Evolutionary conservation across 2,888 invertebrate species (phyloP), one percentile per base, ranked within the genome.

Genomic region (Drosophila kanekoi): DNA sequence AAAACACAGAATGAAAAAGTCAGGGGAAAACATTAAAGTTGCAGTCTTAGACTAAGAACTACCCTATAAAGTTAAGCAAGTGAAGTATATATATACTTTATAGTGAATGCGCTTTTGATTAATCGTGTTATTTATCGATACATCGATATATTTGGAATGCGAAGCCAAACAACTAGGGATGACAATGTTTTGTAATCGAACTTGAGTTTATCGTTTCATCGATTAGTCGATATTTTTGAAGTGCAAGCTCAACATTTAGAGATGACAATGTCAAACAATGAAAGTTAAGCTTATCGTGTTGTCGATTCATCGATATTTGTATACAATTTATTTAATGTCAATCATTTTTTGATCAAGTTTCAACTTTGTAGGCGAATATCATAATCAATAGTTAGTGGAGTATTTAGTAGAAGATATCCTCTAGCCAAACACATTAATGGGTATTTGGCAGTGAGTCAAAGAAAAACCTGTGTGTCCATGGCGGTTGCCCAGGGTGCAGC

Each of bases 391-490:
- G 28, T 28, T 8, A 8, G n/a, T n/a, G n/a, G n/a, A 23, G 23
- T 23, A 1, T 23, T 23, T 23, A 23, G 6, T 23, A 8, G 8
- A 28, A 28, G 9, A 49, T 9, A 51, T 14, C 38, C 28, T 2
- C 14, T 35, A n/a, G 40, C 10, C 16, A 20, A 23, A 11, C 4
- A 16, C 8, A 10, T 8, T 23, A 33, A 10, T 37, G 49, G 66
- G 59, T 60, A 57, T 65, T 44, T 40, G 8, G 16, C 18, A 48
- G 37, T 38, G 54, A 28, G 44, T 33, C 16, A 51, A 45, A 61
- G 28, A 8, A 63, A 74, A 60, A 60, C 57, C 56, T 20, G 37
- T 37, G 47, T 18, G 33, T 38, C 32, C 49, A 40, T 69, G 57
- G 52, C 16, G 37, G 40, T 56, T 58, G 59, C 54, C 14, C 13